Base-by-base conservation (phyloP, 2,888 invertebrate genomes). In the Masnerella sp. region DNA sequence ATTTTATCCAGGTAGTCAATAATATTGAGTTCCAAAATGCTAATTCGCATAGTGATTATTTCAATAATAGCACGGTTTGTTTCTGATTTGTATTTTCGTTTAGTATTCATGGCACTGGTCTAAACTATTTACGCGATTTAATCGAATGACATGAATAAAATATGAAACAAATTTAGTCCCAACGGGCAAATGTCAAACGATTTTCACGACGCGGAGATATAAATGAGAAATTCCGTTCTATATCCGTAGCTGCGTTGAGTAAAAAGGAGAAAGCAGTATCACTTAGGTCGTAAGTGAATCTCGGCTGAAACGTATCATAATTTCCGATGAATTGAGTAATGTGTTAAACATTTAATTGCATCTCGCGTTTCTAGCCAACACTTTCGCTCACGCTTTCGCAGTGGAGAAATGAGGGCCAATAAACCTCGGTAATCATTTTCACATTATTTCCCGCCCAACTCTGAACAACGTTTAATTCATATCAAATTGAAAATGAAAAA, bases 261-360 rank as follows among this genome's bases (percentile, higher is more conserved):
- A 34, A 34, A 12, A 2, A 8, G 12, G 11, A 3, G 12, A 7
- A 34, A 34, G 34, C 34, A 34, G 28, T 28, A 17, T 42, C 32
- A 34, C 34, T 34, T 58, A 34, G 34, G 32, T 58, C 36, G 25
- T 45, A 58, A 58, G 45, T 45, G 45, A 34, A 20, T 58, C 12
- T 58, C 36, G 38, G n/a, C 22, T 38, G 38, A 40, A 40, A 61
- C 49, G 12, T 49, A 61, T 61, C 61, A 30, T 40, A 34, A 61
- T 61, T 38, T 49, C 61, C 61, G 40, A 36, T 36, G 38, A 17
- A 47, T 49, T 61, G 61, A 30, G 15, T 62, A 62, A 40, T 51
- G 62, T 42, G 51, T 62, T 51, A 49, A 62, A 62, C 62, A 51
- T 51, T 62, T 62, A 62, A 62, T 62, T 62, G 40, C 42, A 62